Percentiles rank a stretch among this genome's conserved stretches.
These are phyloP conservation scores for Muricea muricata DNA, from an alignment of 92 coral and sea anemone genomes.

Conservation along the genomic window DNA sequence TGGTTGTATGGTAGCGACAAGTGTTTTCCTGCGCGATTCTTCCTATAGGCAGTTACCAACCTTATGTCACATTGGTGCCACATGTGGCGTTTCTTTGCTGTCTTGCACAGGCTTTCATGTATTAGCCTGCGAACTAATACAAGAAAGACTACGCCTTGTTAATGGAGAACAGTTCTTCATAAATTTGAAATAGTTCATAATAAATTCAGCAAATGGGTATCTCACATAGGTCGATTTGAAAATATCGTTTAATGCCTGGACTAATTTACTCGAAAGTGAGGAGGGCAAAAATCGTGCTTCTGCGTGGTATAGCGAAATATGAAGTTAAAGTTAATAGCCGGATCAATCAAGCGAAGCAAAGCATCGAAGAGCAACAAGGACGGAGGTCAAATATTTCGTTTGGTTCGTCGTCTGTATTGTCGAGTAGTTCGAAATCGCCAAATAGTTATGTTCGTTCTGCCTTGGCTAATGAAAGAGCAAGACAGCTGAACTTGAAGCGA, in stretches of 20 bases:
- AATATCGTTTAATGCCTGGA: not conserved
- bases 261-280: not conserved
- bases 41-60: too few species aligned
- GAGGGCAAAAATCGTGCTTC: not conserved
- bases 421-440: not conserved
- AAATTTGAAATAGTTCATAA: too few species aligned
- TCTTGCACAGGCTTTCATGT: too few species aligned
- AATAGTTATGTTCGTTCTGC: constrained; percentile 7
- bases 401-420: not conserved
- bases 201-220: too few species aligned
- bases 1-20: too few species aligned
- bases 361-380: not conserved
- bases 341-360: constrained; percentile 13
- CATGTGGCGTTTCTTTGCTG: too few species aligned
- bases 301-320: not conserved
- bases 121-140: too few species aligned
- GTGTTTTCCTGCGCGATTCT: too few species aligned
- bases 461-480: constrained; percentile 12
- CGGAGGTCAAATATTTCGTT: not conserved
- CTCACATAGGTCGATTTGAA: not conserved
- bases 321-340: not conserved
- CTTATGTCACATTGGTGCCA: too few species aligned
- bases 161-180: too few species aligned
- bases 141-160: too few species aligned
- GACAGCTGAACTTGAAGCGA: not conserved